These are phyloP conservation scores for Pachyuromys duprasi DNA, from an alignment of 2,797 vertebrate species.

Conservation along the genomic window DNA sequence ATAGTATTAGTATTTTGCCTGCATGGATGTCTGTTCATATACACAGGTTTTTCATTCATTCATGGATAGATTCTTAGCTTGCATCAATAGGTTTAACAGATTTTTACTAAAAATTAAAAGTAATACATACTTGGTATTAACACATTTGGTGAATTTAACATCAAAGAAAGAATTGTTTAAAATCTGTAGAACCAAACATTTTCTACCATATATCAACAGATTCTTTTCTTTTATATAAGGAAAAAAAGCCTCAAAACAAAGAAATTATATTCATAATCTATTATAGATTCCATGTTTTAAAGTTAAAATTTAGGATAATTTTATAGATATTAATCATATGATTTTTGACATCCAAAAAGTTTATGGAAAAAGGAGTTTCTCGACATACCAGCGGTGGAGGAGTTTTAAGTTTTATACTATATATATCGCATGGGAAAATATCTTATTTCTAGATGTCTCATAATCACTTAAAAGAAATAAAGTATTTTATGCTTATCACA, in stretches of 20 bases:
- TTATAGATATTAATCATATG: not conserved
- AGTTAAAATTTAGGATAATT: constrained; percentile 36
- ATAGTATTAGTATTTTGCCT: too few relatives aligned
- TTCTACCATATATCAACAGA: not conserved
- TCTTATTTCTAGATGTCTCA: not conserved
- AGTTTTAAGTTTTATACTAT: not conserved
- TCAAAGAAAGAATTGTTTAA: constrained; percentile 28
- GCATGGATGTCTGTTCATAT: too few relatives aligned
- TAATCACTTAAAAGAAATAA: not conserved
- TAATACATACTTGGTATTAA: not conserved
- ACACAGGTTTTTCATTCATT: not conserved
- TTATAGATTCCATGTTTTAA: not conserved
- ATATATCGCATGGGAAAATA: not conserved
- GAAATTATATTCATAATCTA: not conserved
- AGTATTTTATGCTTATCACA: not conserved
- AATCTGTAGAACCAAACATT: not conserved
- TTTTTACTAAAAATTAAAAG: not conserved
- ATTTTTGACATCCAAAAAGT: constrained; percentile 14
- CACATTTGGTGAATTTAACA: not conserved
- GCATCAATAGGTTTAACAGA: not conserved
- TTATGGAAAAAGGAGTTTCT: not conserved
- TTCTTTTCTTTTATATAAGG: not conserved
- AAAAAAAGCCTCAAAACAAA: not conserved
- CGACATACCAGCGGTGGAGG: not conserved
- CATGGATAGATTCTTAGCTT: not conserved